Conservation (phyloP, 2,888 invertebrate genomes). For the Diaphora mendica region DNA sequence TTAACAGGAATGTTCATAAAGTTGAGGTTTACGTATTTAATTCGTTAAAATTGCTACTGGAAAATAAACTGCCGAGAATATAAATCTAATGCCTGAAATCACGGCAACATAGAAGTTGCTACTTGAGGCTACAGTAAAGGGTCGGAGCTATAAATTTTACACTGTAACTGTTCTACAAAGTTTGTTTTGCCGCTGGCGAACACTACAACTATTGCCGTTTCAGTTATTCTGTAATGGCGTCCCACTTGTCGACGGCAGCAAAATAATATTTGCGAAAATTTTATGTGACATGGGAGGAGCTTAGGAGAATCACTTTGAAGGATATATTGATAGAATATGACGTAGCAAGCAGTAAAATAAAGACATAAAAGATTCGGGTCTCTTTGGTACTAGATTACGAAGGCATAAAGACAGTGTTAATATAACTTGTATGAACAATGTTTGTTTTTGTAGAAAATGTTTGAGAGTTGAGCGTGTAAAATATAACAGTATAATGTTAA, state of each 20-base stretch:
- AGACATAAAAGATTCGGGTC: conserved; percentile 48
- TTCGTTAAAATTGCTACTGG: neutral
- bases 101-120: conserved; percentile 27
- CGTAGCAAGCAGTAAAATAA: conserved; percentile 38
- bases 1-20: neutral
- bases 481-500: neutral
- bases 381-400: conserved; percentile 27
- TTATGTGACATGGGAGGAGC: conserved; percentile 46
- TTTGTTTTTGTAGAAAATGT: too few species aligned
- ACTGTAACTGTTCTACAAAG: conserved; percentile 44
- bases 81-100: conserved; percentile 26
- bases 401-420: conserved; percentile 28
- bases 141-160: conserved; percentile 45
- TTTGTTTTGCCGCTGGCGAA: conserved; percentile 32
- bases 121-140: conserved; percentile 32
- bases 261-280: conserved; percentile 43
- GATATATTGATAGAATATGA: conserved; percentile 52
- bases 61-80: conserved; percentile 10
- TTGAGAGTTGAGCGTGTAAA: neutral
- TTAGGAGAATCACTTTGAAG: conserved; percentile 36
- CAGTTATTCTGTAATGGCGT: conserved; percentile 25
- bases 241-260: conserved; percentile 26
- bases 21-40: neutral
- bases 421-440: conserved; percentile 20
- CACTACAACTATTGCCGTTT: conserved; percentile 23